Evolutionary conservation across 2,888 invertebrate genomes (phyloP).

Genomic region (Calameuta idolon): DNA sequence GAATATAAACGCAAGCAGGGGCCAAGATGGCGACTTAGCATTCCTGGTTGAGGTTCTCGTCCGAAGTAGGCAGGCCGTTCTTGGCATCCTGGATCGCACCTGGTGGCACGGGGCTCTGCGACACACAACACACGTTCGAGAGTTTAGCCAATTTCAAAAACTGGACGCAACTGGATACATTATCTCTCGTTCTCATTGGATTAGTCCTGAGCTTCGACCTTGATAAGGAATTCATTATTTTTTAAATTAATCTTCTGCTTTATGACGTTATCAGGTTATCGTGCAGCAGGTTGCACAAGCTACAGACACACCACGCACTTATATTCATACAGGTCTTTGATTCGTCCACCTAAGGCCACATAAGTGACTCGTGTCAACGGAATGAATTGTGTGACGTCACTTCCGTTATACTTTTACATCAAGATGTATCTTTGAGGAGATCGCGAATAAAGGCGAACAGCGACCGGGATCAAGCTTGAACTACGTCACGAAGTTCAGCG

Average conservation of each 20-base stretch:
- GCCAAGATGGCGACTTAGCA: constrained; percentile 45
- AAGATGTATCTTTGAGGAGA: neutral
- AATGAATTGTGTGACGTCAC: neutral
- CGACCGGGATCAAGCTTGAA: neutral
- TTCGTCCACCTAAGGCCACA: neutral
- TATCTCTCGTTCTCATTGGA: neutral
- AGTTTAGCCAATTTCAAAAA: neutral
- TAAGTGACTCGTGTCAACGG: neutral
- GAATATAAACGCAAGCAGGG: constrained; percentile 13
- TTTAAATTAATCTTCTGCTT: neutral
- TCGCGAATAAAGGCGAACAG: no score
- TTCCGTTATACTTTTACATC: neutral
- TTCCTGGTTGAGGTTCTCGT: constrained; percentile 64
- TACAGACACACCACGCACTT: neutral
- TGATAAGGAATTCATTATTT: neutral
- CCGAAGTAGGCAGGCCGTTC: constrained; percentile 61
- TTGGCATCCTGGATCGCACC: constrained; percentile 56
- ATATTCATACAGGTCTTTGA: neutral
- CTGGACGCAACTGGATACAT: neutral
- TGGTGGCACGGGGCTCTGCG: constrained; percentile 63
- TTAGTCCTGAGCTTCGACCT: neutral
- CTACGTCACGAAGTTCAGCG: neutral
- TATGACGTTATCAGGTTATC: neutral
- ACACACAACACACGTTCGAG: constrained; percentile 34
- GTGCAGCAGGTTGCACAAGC: neutral